Conservation (phyloP, 2,888 invertebrate genomes). For the Pteria penguin region DNA sequence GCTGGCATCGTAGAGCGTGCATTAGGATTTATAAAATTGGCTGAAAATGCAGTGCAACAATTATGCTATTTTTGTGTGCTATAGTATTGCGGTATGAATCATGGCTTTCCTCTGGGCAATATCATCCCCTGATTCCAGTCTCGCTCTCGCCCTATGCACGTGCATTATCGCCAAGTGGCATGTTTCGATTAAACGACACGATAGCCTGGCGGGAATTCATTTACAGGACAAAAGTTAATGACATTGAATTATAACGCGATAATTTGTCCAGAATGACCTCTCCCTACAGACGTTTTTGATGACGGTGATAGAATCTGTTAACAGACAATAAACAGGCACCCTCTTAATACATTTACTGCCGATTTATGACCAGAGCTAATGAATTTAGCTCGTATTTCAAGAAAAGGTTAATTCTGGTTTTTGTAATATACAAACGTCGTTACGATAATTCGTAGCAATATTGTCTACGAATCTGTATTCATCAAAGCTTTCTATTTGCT, state of each 20-base stretch:
- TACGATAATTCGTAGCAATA: no score
- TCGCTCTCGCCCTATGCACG: neutral
- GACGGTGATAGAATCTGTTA: neutral
- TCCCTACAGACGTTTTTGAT: neutral
- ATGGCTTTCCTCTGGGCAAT: neutral
- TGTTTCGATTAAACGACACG: neutral
- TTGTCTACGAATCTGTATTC: no score
- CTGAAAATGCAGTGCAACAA: no score
- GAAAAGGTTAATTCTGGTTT: neutral
- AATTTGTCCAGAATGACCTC: constrained; percentile 3
- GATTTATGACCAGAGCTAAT: neutral
- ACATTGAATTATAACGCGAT: constrained; percentile 16
- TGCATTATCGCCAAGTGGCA: neutral
- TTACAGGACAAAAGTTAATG: neutral
- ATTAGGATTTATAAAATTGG: no score
- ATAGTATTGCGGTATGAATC: neutral
- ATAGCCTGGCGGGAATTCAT: constrained; percentile 5
- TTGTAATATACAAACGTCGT: neutral
- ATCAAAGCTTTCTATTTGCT: no score
- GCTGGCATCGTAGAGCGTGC: no score
- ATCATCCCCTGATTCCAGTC: neutral
- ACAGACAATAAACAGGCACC: neutral
- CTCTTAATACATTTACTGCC: neutral
- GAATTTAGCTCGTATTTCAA: neutral
- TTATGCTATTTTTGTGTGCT: neutral